Percentiles rank a stretch among this genome's conserved stretches.
Conservation (phyloP, 2,888 invertebrate genomes). For the Holacanthella duospinosa region DNA sequence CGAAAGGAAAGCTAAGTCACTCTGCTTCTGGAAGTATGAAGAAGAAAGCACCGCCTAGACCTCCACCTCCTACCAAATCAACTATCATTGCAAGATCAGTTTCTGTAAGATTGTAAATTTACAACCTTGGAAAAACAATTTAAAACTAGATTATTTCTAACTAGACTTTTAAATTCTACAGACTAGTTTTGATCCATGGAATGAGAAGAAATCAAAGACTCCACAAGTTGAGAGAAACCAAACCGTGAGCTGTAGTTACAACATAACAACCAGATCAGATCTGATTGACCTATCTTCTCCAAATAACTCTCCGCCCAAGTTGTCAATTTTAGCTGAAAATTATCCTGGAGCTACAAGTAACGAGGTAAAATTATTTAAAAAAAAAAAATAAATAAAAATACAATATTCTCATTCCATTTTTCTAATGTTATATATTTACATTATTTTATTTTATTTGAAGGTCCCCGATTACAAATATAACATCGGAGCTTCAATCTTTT, state of each 20-base stretch:
- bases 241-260: neutral
- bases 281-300: neutral
- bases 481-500: slow-evolving; percentile 37
- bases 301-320: neutral
- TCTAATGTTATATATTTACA: no score
- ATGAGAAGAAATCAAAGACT: neutral
- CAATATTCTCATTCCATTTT: no score
- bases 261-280: neutral
- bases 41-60: slow-evolving; percentile 34
- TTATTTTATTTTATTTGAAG: no score
- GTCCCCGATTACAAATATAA: slow-evolving; percentile 29
- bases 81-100: slow-evolving; percentile 7
- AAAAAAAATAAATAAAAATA: neutral
- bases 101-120: neutral
- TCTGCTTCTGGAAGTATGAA: slow-evolving; percentile 12
- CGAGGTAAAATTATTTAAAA: slow-evolving; percentile 8
- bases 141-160: neutral
- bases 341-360: neutral
- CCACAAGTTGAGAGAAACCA: neutral
- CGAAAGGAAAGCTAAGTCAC: neutral
- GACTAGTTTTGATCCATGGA: neutral
- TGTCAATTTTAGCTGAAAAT: neutral
- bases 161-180: neutral
- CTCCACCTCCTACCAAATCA: slow-evolving; percentile 26
- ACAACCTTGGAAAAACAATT: neutral